Evolutionary conservation across 1,140 invertebrate species (phyloP), one percentile per base, ranked within the genome.

Genomic region (Drosophila watanabei): DNA sequence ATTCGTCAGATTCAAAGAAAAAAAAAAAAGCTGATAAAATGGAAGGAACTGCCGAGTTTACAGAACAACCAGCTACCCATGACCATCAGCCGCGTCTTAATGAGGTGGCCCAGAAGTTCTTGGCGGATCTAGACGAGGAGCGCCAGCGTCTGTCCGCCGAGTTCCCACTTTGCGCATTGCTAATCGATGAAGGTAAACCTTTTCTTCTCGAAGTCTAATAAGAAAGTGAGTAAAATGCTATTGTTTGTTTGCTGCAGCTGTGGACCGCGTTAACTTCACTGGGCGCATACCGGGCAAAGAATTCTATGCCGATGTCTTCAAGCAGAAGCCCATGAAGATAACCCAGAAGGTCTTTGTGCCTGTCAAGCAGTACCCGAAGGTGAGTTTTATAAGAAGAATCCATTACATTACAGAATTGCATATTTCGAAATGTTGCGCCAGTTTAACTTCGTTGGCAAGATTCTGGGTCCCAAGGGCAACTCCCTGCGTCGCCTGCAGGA

Each of bases 371-470:
- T 96, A 97, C 94, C 97, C 97, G 41, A 97, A 97, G 94, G 96
- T 97, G 94, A 95, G 93, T 82, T 14, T n/a, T 32, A 5, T 5
- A 54, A 2, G 1, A 1, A 13, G 3, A 24, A 28, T 48, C 20
- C 13, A 5, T 24, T 24, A 18, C 2, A 11, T 11, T 32, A n/a
- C n/a, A n/a, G n/a, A n/a, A n/a, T n/a, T n/a, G n/a, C n/a, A n/a
- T n/a, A n/a, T n/a, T 24, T 33, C 39, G 13, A 4, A 24, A n/a
- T 14, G 10, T 37, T 11, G 75, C 94, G 94, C 4, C 93, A 97
- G 97, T 98, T 98, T 93, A 98, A 98, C 93, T 98, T 98, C 94
- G 97, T 98, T 66, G 97, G 97, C 3, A 98, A 98, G 94, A 94
- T 98, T n/a, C 94, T 98, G 79, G 98, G 98, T 4, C 98, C 97